phyloP scores from a whole-genome alignment of 2,888 invertebrate species.

The Apodemia duryi region DNA sequence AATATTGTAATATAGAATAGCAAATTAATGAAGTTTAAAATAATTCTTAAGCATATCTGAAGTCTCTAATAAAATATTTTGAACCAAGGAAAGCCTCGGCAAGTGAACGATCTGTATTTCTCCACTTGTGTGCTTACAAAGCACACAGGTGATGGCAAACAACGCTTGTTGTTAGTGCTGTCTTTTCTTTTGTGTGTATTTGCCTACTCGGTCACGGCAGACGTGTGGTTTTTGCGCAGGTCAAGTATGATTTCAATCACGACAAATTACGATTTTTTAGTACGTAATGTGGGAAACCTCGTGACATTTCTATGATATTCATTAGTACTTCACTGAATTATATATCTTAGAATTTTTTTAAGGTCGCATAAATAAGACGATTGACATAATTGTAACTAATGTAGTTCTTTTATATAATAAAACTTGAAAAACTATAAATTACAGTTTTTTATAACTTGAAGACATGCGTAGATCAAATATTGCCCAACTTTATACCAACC shows the following conservation, averaged over 20 bases:
- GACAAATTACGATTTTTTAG: constrained; percentile 43
- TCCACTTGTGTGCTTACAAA: constrained; percentile 47
- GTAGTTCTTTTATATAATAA: too few relatives aligned
- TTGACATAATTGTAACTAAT: not conserved
- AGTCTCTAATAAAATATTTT: too few relatives aligned
- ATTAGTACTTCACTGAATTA: not conserved
- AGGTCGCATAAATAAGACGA: not conserved
- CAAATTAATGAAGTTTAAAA: too few relatives aligned
- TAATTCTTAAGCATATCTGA: too few relatives aligned
- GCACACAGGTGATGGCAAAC: constrained; percentile 61
- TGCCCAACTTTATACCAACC: too few relatives aligned
- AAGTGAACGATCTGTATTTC: not conserved
- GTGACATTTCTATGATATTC: constrained; percentile 20
- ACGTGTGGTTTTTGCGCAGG: constrained; percentile 65
- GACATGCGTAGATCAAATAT: too few relatives aligned
- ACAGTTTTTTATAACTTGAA: too few relatives aligned
- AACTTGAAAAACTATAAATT: too few relatives aligned
- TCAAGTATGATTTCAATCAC: constrained; percentile 55
- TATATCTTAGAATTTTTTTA: not conserved
- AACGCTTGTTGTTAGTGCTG: constrained; percentile 49
- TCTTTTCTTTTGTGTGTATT: constrained; percentile 52
- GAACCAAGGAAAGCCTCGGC: too few relatives aligned
- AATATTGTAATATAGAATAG: too few relatives aligned
- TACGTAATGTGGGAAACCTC: constrained; percentile 30
- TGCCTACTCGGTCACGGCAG: constrained; percentile 66